Conservation (phyloP, 2,888 invertebrate species). For the Monoplex corrugatus region DNA sequence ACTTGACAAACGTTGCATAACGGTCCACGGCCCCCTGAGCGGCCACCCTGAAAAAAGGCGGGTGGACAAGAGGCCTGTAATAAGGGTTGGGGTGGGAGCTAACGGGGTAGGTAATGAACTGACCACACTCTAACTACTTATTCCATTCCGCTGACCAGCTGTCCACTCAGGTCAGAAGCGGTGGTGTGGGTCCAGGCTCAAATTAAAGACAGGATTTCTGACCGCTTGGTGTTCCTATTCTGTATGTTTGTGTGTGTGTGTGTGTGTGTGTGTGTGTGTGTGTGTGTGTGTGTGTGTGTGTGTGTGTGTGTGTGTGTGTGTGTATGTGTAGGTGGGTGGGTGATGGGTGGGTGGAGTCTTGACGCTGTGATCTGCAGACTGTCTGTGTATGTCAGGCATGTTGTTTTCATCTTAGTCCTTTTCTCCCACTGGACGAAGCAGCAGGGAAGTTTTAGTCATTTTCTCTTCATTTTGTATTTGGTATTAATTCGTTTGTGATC, state of each 20-base stretch:
- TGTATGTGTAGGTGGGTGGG: background rate
- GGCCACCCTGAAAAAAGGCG: conserved; percentile 30
- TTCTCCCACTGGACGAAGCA: too few relatives aligned
- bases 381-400: too few relatives aligned
- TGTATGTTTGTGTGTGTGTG: conserved; percentile 19
- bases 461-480: too few relatives aligned
- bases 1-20: conserved; percentile 38
- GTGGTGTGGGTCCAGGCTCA: background rate
- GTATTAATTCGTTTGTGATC: too few relatives aligned
- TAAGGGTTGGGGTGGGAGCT: conserved; percentile 35
- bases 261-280: conserved; percentile 36
- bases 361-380: too few relatives aligned
- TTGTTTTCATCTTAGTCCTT: too few relatives aligned
- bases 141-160: conserved; percentile 36
- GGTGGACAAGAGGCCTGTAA: conserved; percentile 37
- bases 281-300: conserved; percentile 33
- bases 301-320: conserved; percentile 17
- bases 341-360: too few relatives aligned
- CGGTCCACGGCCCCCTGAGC: background rate
- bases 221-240: background rate
- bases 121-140: conserved; percentile 34
- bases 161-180: conserved; percentile 13
- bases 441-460: too few relatives aligned
- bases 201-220: background rate
- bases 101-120: conserved; percentile 43